phyloP scores from a whole-genome alignment of 2,113 vertebrate genomes.

The Danionella cerebrum region DNA sequence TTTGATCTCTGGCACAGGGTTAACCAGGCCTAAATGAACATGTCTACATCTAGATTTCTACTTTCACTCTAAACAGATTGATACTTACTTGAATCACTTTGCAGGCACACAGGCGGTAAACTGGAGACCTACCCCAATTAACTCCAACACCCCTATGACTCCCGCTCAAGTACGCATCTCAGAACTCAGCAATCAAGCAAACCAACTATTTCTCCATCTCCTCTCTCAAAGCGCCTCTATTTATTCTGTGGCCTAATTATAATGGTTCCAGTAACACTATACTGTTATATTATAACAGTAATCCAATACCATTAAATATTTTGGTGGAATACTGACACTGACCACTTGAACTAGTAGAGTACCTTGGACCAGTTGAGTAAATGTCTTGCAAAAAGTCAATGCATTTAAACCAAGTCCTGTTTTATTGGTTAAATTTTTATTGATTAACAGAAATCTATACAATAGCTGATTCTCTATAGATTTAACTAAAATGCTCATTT shows the following conservation, averaged over 20 bases:
- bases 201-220: not conserved
- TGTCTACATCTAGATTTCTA: slow-evolving; percentile 15
- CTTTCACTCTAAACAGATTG: not conserved
- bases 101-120: slow-evolving; percentile 17
- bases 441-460: too few relatives aligned
- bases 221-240: slow-evolving; percentile 29
- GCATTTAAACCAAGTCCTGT: too few relatives aligned
- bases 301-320: slow-evolving; percentile 7
- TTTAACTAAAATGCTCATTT: too few relatives aligned
- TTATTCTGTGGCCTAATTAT: slow-evolving; percentile 46
- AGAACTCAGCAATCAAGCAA: slow-evolving; percentile 2
- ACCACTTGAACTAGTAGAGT: too few relatives aligned
- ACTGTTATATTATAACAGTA: slow-evolving; percentile 31
- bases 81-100: not conserved
- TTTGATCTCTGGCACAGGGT: not conserved
- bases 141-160: slow-evolving; percentile 24
- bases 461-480: too few relatives aligned
- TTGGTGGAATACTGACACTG: too few relatives aligned
- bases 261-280: slow-evolving; percentile 22
- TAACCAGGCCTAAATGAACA: slow-evolving; percentile 6
- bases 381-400: too few relatives aligned
- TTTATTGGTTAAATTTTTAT: too few relatives aligned
- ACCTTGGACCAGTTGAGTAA: too few relatives aligned
- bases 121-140: slow-evolving; percentile 19
- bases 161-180: slow-evolving; percentile 2